Evolutionary conservation across 1,140 invertebrate genomes (phyloP).

Genomic region (Drosophila nannoptera): DNA sequence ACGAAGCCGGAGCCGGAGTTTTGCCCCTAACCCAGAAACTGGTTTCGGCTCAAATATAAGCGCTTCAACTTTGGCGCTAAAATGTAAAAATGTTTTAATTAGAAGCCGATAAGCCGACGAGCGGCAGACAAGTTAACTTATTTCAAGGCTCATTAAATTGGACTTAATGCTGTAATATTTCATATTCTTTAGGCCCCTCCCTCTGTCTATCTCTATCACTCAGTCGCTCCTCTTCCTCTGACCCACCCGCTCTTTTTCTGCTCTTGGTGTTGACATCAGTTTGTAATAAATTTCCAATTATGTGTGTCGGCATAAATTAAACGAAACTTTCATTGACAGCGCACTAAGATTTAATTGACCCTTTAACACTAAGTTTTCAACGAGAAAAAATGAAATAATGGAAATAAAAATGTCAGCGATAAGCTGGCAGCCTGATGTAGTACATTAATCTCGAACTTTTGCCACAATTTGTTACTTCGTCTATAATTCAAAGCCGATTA

Average conservation of each 20-base stretch:
- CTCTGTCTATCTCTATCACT: not conserved
- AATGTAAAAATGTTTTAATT: slow-evolving; percentile 49
- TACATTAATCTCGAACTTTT: slow-evolving; percentile 14
- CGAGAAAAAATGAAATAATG: slow-evolving; percentile 9
- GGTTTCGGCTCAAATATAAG: not conserved
- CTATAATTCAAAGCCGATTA: slow-evolving; percentile 22
- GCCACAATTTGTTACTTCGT: slow-evolving; percentile 5
- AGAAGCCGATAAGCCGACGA: slow-evolving; percentile 41
- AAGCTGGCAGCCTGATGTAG: slow-evolving; percentile 10
- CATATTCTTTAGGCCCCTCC: not conserved
- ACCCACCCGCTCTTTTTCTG: not conserved
- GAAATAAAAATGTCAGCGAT: slow-evolving; percentile 26
- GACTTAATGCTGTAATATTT: slow-evolving; percentile 24
- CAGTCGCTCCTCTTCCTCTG: not conserved
- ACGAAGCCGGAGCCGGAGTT: no score
- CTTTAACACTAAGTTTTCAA: slow-evolving; percentile 37
- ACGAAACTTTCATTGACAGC: slow-evolving; percentile 40
- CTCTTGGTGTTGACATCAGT: slow-evolving; percentile 55
- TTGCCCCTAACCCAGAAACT: not conserved
- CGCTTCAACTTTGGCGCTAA: slow-evolving; percentile 13
- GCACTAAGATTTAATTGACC: slow-evolving; percentile 57
- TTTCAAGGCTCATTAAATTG: slow-evolving; percentile 50
- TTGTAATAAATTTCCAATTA: slow-evolving; percentile 68
- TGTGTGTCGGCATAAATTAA: slow-evolving; percentile 59
- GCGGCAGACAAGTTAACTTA: slow-evolving; percentile 41